Evolutionary conservation across 2,888 invertebrate genomes (phyloP), one percentile per base, ranked within the genome.

Genomic region (Eudasyphora cyanicolor): DNA sequence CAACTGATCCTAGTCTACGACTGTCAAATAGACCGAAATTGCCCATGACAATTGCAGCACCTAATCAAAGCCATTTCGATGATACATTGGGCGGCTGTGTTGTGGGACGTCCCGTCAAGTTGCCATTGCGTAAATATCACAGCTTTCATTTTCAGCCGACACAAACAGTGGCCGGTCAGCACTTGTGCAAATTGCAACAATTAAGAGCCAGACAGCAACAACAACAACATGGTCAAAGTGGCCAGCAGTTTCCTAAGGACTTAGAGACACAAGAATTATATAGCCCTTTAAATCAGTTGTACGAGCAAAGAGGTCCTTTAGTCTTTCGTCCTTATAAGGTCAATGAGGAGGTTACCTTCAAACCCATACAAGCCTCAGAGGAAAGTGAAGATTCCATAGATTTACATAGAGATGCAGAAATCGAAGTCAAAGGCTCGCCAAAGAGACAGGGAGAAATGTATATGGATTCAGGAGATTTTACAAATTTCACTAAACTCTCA

Each of bases 51-150:
- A 70, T 38, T 38, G 32, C 76, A 74, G 21, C 67, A 73, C 60
- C 70, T 70, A 67, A 76, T 64, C 85, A 84, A 76, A 76, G 74
- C 49, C 38, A 62, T 67, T 62, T 35, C 45, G 54, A 45, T 17
- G 45, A 14, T 10, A 19, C 74, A 49, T 24, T 71, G 49, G 24
- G 12, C 35, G 80, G 81, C 32, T 82, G 54, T 67, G 70, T 74
- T 7, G n/a, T 27, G 51, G 89, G 88, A 62, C 88, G 91, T 3
- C 91, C 91, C 35, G 87, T 91, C 78, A 91, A 90, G 45, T 81
- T 92, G 81, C 92, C 92, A 10, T 76, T 92, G 82, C 91, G 92
- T 32, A 92, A 92, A 88, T 92, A 92, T 88, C 92, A 92, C 86
- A 92, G 91, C 81, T 92, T 92, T 86, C 92, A 92, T 86, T 92